These are phyloP conservation scores for Rotaria sp. DNA, from an alignment of 2,888 invertebrate species.

Conservation along the genomic window DNA sequence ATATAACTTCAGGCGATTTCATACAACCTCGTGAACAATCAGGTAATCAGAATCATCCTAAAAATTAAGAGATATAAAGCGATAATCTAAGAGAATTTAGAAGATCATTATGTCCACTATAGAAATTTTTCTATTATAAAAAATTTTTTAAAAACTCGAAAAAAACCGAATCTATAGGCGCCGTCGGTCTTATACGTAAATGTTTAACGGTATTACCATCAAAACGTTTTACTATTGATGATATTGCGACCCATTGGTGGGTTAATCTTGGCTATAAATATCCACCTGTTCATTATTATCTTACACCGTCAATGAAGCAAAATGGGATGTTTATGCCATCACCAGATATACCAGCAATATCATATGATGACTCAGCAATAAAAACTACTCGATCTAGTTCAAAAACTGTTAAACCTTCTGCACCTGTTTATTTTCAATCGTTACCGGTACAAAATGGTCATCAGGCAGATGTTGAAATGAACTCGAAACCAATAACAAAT, in stretches of 20 bases:
- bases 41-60: slow-evolving; percentile 60
- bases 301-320: neutral
- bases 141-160: slow-evolving; percentile 2
- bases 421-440: neutral
- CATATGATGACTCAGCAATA: neutral
- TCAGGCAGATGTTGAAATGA: neutral
- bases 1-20: slow-evolving; percentile 93
- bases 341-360: neutral
- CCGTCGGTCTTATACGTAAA: slow-evolving; percentile 82
- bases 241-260: slow-evolving; percentile 94
- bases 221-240: slow-evolving; percentile 80
- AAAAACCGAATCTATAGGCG: slow-evolving; percentile 52
- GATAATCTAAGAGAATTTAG: neutral
- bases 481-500: neutral
- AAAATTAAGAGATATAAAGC: neutral
- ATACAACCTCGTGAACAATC: slow-evolving; percentile 90
- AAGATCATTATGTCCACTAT: neutral
- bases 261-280: slow-evolving; percentile 63
- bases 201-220: slow-evolving; percentile 86
- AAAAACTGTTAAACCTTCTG: neutral
- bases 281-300: slow-evolving; percentile 40
- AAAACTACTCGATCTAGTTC: neutral
- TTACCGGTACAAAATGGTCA: neutral
- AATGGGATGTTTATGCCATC: neutral
- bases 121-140: neutral